Evolutionary conservation across 2,888 invertebrate genomes (phyloP).

Genomic region (Melipona beecheii): DNA sequence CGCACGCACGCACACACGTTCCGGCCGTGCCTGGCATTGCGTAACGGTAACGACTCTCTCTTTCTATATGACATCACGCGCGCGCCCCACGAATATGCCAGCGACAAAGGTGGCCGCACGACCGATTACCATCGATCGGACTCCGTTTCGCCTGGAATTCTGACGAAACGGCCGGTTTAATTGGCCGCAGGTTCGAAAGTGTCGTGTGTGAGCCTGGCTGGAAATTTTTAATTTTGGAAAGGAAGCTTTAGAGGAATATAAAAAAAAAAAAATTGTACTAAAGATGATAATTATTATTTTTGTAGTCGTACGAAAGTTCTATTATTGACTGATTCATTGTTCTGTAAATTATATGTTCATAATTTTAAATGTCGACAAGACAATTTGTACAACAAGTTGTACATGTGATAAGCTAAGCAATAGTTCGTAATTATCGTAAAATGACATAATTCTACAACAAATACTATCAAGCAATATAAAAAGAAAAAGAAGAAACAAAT

Average conservation of each 20-base stretch:
- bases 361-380: too few species aligned
- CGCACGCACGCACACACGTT: conserved; percentile 58
- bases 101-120: conserved; percentile 1
- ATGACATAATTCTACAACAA: too few species aligned
- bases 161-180: conserved; percentile 2
- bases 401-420: too few species aligned
- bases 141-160: neutral
- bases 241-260: neutral
- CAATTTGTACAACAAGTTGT: too few species aligned
- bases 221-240: neutral
- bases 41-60: conserved; percentile 83
- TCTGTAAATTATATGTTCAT: too few species aligned
- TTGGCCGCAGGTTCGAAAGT: neutral
- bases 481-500: too few species aligned
- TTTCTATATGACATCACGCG: conserved; percentile 83
- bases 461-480: too few species aligned
- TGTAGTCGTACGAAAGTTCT: too few species aligned
- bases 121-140: conserved; percentile 6
- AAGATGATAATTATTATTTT: too few species aligned
- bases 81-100: conserved; percentile 27
- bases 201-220: neutral
- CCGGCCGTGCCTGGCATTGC: conserved; percentile 76
- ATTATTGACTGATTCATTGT: too few species aligned
- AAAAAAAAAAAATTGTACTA: too few species aligned
- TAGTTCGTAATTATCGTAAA: too few species aligned